These are phyloP conservation scores for Hoplostethus mediterraneus DNA, from an alignment of 2,797 vertebrate species.

Conservation along the genomic window DNA sequence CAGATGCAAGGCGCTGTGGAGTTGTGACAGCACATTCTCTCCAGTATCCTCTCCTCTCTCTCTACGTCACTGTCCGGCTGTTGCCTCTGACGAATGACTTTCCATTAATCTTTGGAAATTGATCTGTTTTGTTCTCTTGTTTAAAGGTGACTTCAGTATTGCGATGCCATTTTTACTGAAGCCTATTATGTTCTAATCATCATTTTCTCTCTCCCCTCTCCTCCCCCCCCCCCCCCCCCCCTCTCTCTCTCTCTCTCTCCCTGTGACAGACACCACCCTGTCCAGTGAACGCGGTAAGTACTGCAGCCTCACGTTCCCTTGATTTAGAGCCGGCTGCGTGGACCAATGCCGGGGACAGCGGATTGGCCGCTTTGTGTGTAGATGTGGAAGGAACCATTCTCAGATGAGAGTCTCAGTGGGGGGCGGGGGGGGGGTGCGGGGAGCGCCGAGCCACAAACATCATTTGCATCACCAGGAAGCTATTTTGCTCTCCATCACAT, in stretches of 20 bases:
- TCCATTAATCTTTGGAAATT: constrained; percentile 58
- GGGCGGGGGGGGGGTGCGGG: constrained; percentile 18
- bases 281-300: constrained; percentile 78
- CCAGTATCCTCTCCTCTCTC: constrained; percentile 29
- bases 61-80: constrained; percentile 54
- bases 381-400: constrained; percentile 63
- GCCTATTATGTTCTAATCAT: constrained; percentile 60
- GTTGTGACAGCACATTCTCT: constrained; percentile 62
- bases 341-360: constrained; percentile 34
- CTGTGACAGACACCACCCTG: constrained; percentile 78
- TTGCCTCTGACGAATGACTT: constrained; percentile 48
- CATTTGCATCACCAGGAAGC: constrained; percentile 68
- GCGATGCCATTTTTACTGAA: constrained; percentile 49
- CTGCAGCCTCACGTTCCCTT: constrained; percentile 44
- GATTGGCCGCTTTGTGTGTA: constrained; percentile 53
- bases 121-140: constrained; percentile 60
- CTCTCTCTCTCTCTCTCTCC: constrained; percentile 18
- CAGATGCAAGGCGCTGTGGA: constrained; percentile 53
- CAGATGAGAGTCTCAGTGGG: constrained; percentile 53
- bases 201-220: constrained; percentile 25
- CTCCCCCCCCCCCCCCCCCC: constrained; percentile 2
- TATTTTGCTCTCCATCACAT: constrained; percentile 61
- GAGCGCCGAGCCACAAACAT: constrained; percentile 44
- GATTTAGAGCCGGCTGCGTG: constrained; percentile 54
- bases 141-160: constrained; percentile 53